These are phyloP conservation scores for Nothoprocta pentlandii DNA, from an alignment of 2,113 vertebrate species.

Conservation along the genomic window DNA sequence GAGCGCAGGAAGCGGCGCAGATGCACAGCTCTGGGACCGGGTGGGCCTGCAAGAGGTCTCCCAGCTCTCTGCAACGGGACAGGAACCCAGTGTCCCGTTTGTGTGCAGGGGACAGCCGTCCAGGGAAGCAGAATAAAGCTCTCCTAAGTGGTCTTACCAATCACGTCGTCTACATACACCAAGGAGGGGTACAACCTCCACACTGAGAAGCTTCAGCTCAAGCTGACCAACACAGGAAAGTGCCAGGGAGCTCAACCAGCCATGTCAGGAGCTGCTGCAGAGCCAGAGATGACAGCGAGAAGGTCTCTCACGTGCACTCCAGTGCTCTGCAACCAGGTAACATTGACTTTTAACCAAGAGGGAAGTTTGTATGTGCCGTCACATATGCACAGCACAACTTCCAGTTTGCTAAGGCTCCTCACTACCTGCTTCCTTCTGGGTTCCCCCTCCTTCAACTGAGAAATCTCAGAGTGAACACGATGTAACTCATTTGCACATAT, in stretches of 20 bases:
- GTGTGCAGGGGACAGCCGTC: no score
- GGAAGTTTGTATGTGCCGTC: neutral
- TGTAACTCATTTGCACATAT: neutral
- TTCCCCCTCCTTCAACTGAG: neutral
- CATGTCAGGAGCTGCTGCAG: neutral
- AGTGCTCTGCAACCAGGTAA: neutral
- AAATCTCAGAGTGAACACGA: neutral
- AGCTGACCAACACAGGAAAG: neutral
- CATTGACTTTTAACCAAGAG: neutral
- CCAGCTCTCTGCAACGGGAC: neutral
- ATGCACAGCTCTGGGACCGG: neutral
- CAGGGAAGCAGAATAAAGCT: neutral
- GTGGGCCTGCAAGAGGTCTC: neutral
- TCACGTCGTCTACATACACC: no score
- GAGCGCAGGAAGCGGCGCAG: neutral
- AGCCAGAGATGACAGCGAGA: neutral
- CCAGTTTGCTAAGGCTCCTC: neutral
- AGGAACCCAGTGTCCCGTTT: neutral
- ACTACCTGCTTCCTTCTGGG: neutral
- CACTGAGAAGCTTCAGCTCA: neutral
- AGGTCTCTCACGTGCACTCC: neutral
- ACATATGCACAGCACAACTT: neutral
- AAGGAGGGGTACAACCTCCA: neutral
- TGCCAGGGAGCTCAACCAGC: neutral
- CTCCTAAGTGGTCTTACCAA: neutral